Evolutionary conservation across 53 echinoderm and acorn worm genomes (phyloP), one percentile per base, ranked within the genome.

Genomic region (Paracentrotus lividus): DNA sequence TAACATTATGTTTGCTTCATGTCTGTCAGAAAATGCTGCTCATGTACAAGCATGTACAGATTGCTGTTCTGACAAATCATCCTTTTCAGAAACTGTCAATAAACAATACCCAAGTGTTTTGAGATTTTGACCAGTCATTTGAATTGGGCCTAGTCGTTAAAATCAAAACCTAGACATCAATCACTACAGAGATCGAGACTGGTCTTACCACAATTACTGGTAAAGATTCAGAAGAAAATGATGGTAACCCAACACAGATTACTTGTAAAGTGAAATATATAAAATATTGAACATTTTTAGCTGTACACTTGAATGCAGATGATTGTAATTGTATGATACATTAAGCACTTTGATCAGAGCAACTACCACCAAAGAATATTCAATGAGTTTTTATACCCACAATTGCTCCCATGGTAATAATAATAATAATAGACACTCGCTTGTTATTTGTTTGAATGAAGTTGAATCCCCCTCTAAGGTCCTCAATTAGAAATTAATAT

Each of bases 291-390:
- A 20, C 16, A 72, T 38, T 72, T 72, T 16, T 16, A 72, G 40
- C 72, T 38, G 40, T 38, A 72, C n/a, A n/a, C 72, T 18, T 38
- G 8, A 72, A 72, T 72, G 40, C 72, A 72, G 16, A 38, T 72
- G 5, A 38, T 72, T 72, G 20, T 40, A 40, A 18, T 72, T 72
- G 72, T 72, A 38, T 21, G 40, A 36, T 72, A 38, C 40, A 72
- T 72, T 64, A 31, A 27, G 27, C 64, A 29, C 31, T 8, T 64
- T 29, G 64, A 29, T 64, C 26, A 13, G 64, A 64, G 64, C 64
- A 64, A 64, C 72, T 38, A 40, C 40, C 36, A 72, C 72, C 72
- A 72, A 72, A 72, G 72, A 72, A 72, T 40, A 40, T 72, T 67
- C 21, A 9, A 1, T 0, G 40, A 72, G 66, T 20, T 40, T 18